Evolutionary conservation across 2,888 invertebrate species (phyloP), one percentile per base, ranked within the genome.

Genomic region (Pseudococcus viburni): DNA sequence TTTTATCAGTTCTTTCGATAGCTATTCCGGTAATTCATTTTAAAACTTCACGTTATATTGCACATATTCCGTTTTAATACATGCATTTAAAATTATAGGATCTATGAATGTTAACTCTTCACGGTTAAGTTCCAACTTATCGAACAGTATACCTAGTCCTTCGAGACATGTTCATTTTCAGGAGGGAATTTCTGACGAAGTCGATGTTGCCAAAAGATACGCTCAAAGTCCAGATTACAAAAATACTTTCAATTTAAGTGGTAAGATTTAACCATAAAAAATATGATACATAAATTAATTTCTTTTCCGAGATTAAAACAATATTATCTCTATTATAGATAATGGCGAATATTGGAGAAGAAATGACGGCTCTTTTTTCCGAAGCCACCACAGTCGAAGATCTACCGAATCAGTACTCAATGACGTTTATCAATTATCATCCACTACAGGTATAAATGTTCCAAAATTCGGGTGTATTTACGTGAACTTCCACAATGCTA

Each of bases 401-500:
- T 80, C 77, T 19, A 19, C 42, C 39, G 88, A 88, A 51, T 11
- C 83, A 19, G 33, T 88, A 11, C 19, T 88, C 0, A 88, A 88
- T 39, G 88, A 88, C 55, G 83, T 80, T 46, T 88, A 88, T 83
- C 88, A 88, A 19, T 19, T 88, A 11, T 80, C 88, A 39, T 80
- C 88, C 1, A 88, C 83, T 42, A 42, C 88, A n/a, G 83, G 88
- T 88, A 51, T 73, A 48, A 68, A 48, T 46, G 26, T 42, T 26
- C 0, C 17, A 22, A 5, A 26, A 11, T 46, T 12, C 22, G 26
- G 4, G 11, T 22, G 3, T 1, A 1, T 84, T 55, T 84, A 12
- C 11, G 7, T 22, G 19, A 26, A 42, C 3, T 9, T 84, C 5
- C 42, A 7, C 9, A 8, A 1, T 42, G 1, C 39, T 48, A 48